Evolutionary conservation across 2,888 invertebrate genomes (phyloP).

Genomic region (Meta bourneti): DNA sequence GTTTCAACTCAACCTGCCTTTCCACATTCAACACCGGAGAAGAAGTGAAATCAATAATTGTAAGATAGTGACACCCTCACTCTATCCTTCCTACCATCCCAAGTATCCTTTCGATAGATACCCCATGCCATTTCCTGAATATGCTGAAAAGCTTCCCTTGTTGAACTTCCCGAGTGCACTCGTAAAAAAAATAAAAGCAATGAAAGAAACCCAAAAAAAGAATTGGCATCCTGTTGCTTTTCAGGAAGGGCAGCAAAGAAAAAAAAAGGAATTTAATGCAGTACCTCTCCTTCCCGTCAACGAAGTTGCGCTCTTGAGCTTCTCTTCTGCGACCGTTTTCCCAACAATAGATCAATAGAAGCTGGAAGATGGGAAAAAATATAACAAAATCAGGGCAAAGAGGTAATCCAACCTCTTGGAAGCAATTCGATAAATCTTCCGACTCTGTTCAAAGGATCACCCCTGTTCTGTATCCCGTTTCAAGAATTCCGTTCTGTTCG

Average conservation of each 20-base stretch:
- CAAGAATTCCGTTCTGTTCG: slow-evolving; percentile 45
- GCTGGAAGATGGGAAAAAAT: slow-evolving; percentile 21
- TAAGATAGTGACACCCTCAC: too few species aligned
- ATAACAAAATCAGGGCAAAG: slow-evolving; percentile 65
- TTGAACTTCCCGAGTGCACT: background rate
- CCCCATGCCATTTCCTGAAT: background rate
- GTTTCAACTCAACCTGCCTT: too few species aligned
- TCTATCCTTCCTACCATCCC: too few species aligned
- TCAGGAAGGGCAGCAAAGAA: slow-evolving; percentile 4
- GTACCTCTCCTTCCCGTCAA: slow-evolving; percentile 13
- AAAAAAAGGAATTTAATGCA: slow-evolving; percentile 10
- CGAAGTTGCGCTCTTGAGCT: slow-evolving; percentile 34
- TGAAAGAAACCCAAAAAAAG: slow-evolving; percentile 5
- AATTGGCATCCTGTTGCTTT: slow-evolving; percentile 59
- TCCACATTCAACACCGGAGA: too few species aligned
- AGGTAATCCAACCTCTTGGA: slow-evolving; percentile 74
- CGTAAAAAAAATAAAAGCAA: background rate
- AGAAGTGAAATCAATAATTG: too few species aligned
- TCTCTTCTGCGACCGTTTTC: slow-evolving; percentile 33
- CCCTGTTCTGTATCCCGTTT: slow-evolving; percentile 60
- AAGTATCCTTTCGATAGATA: too few species aligned
- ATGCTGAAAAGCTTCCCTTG: background rate
- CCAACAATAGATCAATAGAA: slow-evolving; percentile 70
- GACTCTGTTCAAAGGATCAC: slow-evolving; percentile 61
- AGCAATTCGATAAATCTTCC: slow-evolving; percentile 75